Evolutionary conservation across 2,797 vertebrate species (phyloP).

Genomic region (Trichosurus vulpecula): DNA sequence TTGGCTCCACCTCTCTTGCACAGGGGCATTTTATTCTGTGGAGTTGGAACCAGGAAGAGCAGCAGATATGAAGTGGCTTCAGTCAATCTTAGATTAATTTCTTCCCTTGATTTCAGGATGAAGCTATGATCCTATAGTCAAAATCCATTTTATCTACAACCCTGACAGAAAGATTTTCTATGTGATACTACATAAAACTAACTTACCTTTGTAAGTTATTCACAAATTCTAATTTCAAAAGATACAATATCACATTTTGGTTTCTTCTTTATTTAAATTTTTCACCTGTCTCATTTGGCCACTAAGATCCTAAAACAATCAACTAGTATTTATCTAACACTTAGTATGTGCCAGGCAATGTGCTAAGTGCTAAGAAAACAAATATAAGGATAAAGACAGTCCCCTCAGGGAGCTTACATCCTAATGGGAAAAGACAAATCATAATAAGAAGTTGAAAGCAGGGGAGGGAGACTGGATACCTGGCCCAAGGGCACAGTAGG

Average conservation of each 20-base stretch:
- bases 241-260: background rate
- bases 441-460: background rate
- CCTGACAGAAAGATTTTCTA: background rate
- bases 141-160: background rate
- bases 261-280: slow-evolving; percentile 12
- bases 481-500: background rate
- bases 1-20: too few species aligned
- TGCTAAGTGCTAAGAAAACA: background rate
- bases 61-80: too few species aligned
- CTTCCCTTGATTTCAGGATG: background rate
- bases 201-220: background rate
- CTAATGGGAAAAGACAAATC: background rate
- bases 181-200: slow-evolving; percentile 15
- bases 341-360: background rate
- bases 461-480: background rate
- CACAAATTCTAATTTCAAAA: slow-evolving; percentile 12
- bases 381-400: background rate
- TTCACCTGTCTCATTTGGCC: background rate
- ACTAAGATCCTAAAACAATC: background rate
- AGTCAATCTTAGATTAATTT: background rate
- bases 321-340: background rate
- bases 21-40: too few species aligned
- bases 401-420: background rate
- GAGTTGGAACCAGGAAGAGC: too few species aligned
- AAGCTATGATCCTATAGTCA: background rate